Evolutionary conservation across 53 echinoderm and acorn worm species (phyloP), one percentile per base, ranked within the genome.

Genomic region (Hippasteria phrygiana): DNA sequence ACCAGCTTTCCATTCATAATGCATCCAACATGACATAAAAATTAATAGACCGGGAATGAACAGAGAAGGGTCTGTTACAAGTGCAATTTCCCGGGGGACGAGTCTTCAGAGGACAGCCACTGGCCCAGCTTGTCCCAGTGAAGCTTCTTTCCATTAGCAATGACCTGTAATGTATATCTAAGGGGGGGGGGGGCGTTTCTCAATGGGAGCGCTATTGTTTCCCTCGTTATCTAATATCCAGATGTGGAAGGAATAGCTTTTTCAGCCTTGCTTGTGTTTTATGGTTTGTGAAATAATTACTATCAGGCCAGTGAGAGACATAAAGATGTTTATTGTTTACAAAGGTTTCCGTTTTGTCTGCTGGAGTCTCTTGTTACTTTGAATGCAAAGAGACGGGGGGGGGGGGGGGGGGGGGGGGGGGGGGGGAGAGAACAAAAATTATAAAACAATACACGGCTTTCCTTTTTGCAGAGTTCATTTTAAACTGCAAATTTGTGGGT

Each of bases 201-300:
- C 9, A 4, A 35, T 67, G 69, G 69, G 54, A 16, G 38, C 46
- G 62, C 59, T 33, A 56, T 79, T 79, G 79, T 79, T 79, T 38
- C 62, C 24, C 55, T 18, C 9, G 69, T 67, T 59, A 79, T 62
- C 27, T 20, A 22, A 79, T 79, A 59, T 79, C 79, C 62, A 79
- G 79, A 79, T 79, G 79, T 79, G 56, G 2, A 62, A 4, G 20
- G 31, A 53, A 76, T 76, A 32, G 76, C 8, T 76, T 29, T 50
- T 50, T 28, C 76, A 50, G 43, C 43, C 53, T 16, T 4, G 54
- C 48, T 34, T 50, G 6, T 34, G 47, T 48, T 34, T 48, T 28
- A 26, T 47, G 50, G 13, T 29, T 5, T 18, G 48, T 12, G 20
- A 76, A 76, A 48, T 76, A 53, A 76, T 76, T 34, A 17, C 38